Percentiles rank a stretch among this genome's conserved stretches.
Conservation (phyloP, 2,797 vertebrate species). For the Caiman crocodilus region DNA sequence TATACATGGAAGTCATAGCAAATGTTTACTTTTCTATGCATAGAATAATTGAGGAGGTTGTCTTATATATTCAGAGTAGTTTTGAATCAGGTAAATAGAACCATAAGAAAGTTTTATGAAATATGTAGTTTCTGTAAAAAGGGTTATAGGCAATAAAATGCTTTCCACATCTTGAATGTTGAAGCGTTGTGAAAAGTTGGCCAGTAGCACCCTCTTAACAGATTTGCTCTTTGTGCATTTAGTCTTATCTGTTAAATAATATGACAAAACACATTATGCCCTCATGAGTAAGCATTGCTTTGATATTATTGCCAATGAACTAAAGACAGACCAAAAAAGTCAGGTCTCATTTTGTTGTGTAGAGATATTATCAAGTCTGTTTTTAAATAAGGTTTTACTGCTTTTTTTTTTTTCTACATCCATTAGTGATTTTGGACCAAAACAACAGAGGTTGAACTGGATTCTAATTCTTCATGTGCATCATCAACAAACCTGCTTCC, state of each 20-base stretch:
- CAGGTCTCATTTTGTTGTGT: no score
- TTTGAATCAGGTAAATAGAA: neutral
- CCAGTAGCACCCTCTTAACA: neutral
- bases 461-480: neutral
- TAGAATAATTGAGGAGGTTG: no score
- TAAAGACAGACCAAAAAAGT: no score
- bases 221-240: neutral
- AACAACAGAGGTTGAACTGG: neutral
- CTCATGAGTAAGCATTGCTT: no score
- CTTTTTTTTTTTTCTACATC: neutral
- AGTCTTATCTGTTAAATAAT: no score
- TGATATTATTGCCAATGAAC: no score
- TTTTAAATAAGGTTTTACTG: neutral
- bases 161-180: neutral
- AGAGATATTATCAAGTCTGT: no score
- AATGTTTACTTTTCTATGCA: no score
- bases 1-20: no score
- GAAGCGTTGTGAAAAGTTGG: neutral
- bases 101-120: neutral
- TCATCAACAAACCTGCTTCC: neutral
- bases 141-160: neutral
- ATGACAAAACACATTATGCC: no score
- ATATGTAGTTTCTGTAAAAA: neutral
- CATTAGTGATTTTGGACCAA: neutral
- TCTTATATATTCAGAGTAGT: no score